phyloP scores from a whole-genome alignment of 2,113 vertebrate species.

The Rattus rattus region DNA sequence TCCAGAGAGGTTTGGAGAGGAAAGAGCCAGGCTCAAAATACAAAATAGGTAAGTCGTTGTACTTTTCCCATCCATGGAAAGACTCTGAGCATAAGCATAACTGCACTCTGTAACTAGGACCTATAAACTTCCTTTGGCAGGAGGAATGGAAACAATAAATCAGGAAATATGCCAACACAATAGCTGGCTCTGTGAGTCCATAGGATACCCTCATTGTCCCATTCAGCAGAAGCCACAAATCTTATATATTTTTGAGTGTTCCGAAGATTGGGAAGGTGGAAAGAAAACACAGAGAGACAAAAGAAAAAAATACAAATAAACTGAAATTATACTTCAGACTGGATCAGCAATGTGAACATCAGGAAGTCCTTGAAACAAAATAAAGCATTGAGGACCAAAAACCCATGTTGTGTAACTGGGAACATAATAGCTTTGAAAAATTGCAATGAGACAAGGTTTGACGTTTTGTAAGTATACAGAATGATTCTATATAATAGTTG shows the following conservation, averaged over 20 bases:
- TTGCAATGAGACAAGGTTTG: not conserved
- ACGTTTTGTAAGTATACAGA: not conserved
- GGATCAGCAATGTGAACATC: not conserved
- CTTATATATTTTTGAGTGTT: not conserved
- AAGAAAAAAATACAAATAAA: not conserved
- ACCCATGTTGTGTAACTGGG: not conserved
- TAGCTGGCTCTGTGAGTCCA: not conserved
- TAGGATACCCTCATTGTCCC: not conserved
- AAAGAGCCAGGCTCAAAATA: not conserved
- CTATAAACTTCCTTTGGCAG: slow-evolving; percentile 27
- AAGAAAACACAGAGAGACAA: not conserved
- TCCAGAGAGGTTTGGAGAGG: not conserved
- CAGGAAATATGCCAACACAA: not conserved
- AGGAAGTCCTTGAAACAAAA: not conserved
- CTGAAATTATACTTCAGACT: not conserved
- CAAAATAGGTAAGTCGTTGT: not conserved
- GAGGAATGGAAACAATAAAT: not conserved
- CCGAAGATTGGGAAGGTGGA: not conserved
- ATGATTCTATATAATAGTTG: not conserved
- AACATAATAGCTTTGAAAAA: not conserved
- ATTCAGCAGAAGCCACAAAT: not conserved
- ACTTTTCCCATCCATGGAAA: not conserved
- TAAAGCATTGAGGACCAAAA: not conserved
- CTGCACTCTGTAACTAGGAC: not conserved
- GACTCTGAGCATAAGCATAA: not conserved